These are phyloP conservation scores for Rhyacichthys aspro DNA, from an alignment of 2,797 vertebrate species.

Conservation along the genomic window DNA sequence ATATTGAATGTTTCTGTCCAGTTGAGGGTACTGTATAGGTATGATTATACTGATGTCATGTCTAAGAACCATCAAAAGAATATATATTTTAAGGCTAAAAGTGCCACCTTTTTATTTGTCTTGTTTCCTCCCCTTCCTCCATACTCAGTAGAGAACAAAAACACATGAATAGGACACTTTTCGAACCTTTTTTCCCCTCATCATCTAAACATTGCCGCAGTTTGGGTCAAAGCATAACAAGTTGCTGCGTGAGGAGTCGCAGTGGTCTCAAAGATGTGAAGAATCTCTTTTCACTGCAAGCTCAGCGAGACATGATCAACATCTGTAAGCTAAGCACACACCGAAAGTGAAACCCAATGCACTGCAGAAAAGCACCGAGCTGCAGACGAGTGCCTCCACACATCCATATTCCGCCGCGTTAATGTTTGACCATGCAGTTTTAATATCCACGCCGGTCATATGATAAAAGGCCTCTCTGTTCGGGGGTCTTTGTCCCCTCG, in stretches of 20 bases:
- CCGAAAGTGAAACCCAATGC: conserved; percentile 60
- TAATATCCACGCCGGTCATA: conserved; percentile 3
- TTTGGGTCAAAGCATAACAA: conserved; percentile 29
- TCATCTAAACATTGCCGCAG: background rate
- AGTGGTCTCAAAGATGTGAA: conserved; percentile 53
- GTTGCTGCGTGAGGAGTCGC: conserved; percentile 27
- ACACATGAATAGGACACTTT: no score
- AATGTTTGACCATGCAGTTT: conserved; percentile 14
- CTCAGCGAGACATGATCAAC: conserved; percentile 71
- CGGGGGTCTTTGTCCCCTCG: conserved; percentile 13
- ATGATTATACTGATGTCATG: no score
- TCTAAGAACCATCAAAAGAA: no score
- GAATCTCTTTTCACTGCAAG: conserved; percentile 64
- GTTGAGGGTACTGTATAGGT: no score
- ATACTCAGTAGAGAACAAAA: no score
- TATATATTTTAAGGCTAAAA: no score
- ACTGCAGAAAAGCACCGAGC: conserved; percentile 38
- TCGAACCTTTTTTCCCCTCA: background rate
- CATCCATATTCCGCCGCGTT: background rate
- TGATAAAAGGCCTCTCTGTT: conserved; percentile 1
- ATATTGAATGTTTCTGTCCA: no score
- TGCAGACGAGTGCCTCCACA: conserved; percentile 5
- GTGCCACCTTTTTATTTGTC: no score
- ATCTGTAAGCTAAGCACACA: conserved; percentile 62
- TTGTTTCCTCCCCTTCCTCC: no score